Percentiles rank a stretch among this genome's conserved stretches.
Evolutionary conservation across 2,888 invertebrate species (phyloP).

Genomic region (Lottia gigantea): DNA sequence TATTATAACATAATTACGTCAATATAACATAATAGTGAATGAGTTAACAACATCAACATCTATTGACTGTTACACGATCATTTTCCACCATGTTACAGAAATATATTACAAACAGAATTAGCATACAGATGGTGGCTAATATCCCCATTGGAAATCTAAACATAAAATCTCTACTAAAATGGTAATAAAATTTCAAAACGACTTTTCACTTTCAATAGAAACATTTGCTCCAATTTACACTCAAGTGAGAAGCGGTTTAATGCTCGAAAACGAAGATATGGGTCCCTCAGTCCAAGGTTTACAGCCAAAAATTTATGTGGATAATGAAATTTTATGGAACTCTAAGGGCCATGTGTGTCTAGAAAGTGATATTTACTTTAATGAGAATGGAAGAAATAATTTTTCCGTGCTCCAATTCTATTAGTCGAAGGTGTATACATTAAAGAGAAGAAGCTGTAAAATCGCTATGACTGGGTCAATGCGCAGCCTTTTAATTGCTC

Average conservation of each 20-base stretch:
- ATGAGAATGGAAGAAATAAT: slow-evolving; percentile 3
- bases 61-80: too few species aligned
- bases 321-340: slow-evolving; percentile 27
- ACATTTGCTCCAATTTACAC: background rate
- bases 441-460: slow-evolving; percentile 9
- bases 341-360: slow-evolving; percentile 7
- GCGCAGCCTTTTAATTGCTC: slow-evolving; percentile 18
- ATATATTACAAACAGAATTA: slow-evolving; percentile 6
- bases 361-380: slow-evolving; percentile 8
- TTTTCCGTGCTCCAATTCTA: background rate
- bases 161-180: slow-evolving; percentile 11
- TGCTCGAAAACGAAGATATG: slow-evolving; percentile 1
- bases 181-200: slow-evolving; percentile 9
- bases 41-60: too few species aligned
- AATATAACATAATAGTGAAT: too few species aligned
- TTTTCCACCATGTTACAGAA: background rate
- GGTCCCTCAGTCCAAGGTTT: slow-evolving; percentile 11
- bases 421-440: slow-evolving; percentile 12
- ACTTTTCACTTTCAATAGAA: slow-evolving; percentile 2
- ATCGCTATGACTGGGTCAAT: slow-evolving; percentile 9
- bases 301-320: slow-evolving; percentile 22
- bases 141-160: slow-evolving; percentile 7
- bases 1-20: too few species aligned
- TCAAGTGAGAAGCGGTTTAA: slow-evolving; percentile 2
- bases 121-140: slow-evolving; percentile 4